Evolutionary conservation across 2,888 invertebrate species (phyloP), one percentile per base, ranked within the genome.

Genomic region (Ophion ellenae): DNA sequence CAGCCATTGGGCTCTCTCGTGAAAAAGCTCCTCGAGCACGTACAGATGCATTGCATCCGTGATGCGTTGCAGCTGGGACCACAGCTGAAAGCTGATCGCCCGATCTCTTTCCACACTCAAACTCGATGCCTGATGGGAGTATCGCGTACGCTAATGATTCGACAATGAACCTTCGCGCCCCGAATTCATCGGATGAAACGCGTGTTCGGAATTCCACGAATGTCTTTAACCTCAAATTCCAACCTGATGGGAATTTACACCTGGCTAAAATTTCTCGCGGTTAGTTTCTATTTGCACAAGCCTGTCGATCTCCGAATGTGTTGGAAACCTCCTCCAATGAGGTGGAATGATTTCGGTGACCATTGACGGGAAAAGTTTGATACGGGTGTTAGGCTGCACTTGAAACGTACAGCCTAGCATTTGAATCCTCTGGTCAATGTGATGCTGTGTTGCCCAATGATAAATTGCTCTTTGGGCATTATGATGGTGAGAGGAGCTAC

Each of bases 1-100:
- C 7, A 74, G 1, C 40, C 71, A 14, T 20, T 4, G 59, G 17
- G 28, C 14, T 24, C 24, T 67, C 1, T 14, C 11, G 36, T 69
- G 24, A 57, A 67, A 67, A 9, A 24, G 57, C 59, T 67, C n/a
- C 36, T 24, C 57, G 59, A 59, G 57, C 40, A 57, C 57, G 57
- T 57, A 69, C 67, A 17, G 32, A 67, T 57, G 20, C 59, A n/a
- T 17, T 14, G 17, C 32, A 28, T 76, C n/a, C 53, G 47, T 47
- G 47, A 66, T 47, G 20, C 45, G 66, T 17, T 71, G 57, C 57
- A 66, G 40, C 47, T 77, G 24, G 66, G n/a, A 53, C 17, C 53
- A 53, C 14, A 53, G 53, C 53, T 53, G 5, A 17, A 17, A 17
- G 17, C 53, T 53, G 53, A 53, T 28, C 20, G 40, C n/a, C 32